Conservation (phyloP, 1,140 invertebrate genomes). For the Plutomurus gul region DNA sequence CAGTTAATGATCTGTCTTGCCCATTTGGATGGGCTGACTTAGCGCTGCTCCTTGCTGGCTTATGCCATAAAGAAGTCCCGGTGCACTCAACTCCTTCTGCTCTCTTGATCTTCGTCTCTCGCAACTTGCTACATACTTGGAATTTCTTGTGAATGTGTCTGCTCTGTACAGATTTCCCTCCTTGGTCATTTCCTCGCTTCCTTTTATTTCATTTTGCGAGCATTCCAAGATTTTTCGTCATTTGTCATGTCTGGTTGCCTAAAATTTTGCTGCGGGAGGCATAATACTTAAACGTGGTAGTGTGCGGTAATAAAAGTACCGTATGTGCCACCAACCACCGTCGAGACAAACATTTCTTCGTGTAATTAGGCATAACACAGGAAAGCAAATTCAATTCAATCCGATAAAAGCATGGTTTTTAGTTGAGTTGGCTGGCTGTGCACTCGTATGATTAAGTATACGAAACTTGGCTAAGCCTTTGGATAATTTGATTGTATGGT, state of each 20-base stretch:
- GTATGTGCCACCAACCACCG: background rate
- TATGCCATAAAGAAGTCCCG: slow-evolving; percentile 30
- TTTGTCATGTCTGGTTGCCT: background rate
- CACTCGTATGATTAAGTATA: background rate
- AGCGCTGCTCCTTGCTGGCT: background rate
- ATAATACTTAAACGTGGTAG: background rate
- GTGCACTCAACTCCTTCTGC: background rate
- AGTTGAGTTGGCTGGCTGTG: too few species aligned
- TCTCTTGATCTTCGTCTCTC: background rate
- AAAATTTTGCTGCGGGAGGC: slow-evolving; percentile 4
- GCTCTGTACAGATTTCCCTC: background rate
- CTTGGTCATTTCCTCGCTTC: background rate
- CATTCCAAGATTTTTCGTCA: slow-evolving; percentile 1
- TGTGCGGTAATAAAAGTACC: background rate
- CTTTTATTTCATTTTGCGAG: background rate
- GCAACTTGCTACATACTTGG: background rate
- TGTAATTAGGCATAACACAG: background rate
- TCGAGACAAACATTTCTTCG: background rate
- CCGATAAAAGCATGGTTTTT: too few species aligned
- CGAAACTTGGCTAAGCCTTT: background rate
- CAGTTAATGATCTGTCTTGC: slow-evolving; percentile 42
- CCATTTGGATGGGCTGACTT: slow-evolving; percentile 40
- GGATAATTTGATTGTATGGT: slow-evolving; percentile 1
- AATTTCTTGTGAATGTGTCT: background rate
- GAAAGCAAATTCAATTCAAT: background rate